Evolutionary conservation across 2,888 invertebrate species (phyloP).

Genomic region (Coelinius sp.): DNA sequence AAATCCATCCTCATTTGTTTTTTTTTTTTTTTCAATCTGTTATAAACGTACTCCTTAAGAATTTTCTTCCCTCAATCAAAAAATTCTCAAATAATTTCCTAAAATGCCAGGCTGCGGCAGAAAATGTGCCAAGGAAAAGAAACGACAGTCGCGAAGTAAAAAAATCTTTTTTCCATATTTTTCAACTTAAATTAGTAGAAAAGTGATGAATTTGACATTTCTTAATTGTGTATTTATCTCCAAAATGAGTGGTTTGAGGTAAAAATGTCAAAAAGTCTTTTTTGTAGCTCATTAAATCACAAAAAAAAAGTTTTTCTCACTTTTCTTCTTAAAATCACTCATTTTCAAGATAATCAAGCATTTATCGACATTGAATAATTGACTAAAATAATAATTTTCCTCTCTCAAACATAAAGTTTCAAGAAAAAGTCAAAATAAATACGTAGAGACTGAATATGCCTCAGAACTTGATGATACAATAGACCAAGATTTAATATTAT

Average conservation of each 20-base stretch:
- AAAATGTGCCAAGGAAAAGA: slow-evolving; percentile 1
- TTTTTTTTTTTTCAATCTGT: slow-evolving; percentile 12
- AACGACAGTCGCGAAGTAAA: slow-evolving; percentile 4
- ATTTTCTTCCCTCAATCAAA: background rate
- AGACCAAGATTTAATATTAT: background rate
- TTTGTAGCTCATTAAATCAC: too few relatives aligned
- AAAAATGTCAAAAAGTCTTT: too few relatives aligned
- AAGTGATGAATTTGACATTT: too few relatives aligned
- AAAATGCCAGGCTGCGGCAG: slow-evolving; percentile 2
- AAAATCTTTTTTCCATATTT: background rate
- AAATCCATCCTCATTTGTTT: slow-evolving; percentile 21
- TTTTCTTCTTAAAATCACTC: too few relatives aligned
- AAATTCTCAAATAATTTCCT: background rate
- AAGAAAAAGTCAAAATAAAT: background rate
- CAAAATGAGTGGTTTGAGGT: too few relatives aligned
- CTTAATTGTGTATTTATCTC: too few relatives aligned
- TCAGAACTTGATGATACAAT: background rate
- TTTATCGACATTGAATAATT: slow-evolving; percentile 10
- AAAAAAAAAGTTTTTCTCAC: too few relatives aligned
- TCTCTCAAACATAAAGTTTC: background rate
- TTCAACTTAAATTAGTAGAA: too few relatives aligned
- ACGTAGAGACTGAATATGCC: background rate
- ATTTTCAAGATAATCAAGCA: too few relatives aligned
- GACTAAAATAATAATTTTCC: background rate
- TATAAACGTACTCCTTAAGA: background rate